phyloP scores from a whole-genome alignment of 2,797 vertebrate species.

The Gobio occitaniae region DNA sequence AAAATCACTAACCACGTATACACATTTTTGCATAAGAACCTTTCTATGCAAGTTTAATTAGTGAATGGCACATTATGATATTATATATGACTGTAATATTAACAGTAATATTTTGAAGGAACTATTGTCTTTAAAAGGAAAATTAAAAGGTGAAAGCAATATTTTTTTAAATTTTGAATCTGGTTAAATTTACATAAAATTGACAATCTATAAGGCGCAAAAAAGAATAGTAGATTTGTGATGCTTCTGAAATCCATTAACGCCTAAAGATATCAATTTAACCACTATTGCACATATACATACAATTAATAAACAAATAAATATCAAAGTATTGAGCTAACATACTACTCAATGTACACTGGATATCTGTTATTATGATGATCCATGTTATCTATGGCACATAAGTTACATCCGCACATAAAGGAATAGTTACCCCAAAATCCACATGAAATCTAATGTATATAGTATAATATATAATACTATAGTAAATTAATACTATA shows the following conservation, averaged over 20 bases:
- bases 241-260: background rate
- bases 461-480: background rate
- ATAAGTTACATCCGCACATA: background rate
- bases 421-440: background rate
- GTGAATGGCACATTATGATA: background rate
- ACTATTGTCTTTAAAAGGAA: background rate
- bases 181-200: background rate
- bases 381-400: background rate
- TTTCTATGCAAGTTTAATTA: background rate
- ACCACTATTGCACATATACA: background rate
- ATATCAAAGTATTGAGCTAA: background rate
- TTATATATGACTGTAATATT: background rate
- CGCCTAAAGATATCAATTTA: background rate
- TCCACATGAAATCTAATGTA: background rate
- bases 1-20: background rate
- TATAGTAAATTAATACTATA: background rate
- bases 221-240: background rate
- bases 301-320: conserved; percentile 5
- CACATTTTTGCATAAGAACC: background rate
- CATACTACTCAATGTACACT: background rate
- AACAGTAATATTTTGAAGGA: background rate
- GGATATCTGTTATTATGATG: background rate
- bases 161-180: background rate
- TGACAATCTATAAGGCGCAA: background rate
- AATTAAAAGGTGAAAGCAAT: background rate